Percentiles rank a stretch among this genome's conserved stretches.
These are phyloP conservation scores for Excalfactoria chinensis DNA, from an alignment of 2,113 vertebrate species.

Conservation along the genomic window DNA sequence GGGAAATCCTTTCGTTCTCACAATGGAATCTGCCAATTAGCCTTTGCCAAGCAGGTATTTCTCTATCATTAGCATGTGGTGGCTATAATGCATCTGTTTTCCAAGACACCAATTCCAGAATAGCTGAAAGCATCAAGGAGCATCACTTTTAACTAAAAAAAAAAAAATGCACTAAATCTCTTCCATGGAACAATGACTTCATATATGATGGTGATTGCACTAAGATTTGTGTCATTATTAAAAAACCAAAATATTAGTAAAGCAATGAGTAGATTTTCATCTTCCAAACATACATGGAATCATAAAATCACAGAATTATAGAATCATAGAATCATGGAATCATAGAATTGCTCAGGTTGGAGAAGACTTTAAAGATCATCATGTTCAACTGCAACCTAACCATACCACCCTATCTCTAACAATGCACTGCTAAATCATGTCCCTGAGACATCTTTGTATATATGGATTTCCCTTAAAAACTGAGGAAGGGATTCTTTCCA, in stretches of 20 bases:
- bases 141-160: background rate
- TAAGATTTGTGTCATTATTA: background rate
- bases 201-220: background rate
- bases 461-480: background rate
- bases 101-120: background rate
- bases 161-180: background rate
- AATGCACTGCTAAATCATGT: too few species aligned
- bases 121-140: background rate
- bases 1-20: background rate
- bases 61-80: background rate
- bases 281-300: background rate
- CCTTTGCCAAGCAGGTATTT: background rate
- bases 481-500: background rate
- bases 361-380: too few species aligned
- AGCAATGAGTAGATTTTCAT: background rate
- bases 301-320: too few species aligned
- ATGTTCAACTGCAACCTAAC: too few species aligned
- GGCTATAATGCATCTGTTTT: background rate
- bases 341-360: too few species aligned
- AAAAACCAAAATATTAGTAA: background rate
- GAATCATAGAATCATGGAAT: too few species aligned
- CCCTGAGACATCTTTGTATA: background rate
- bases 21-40: background rate
- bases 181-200: background rate
- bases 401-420: too few species aligned